Evolutionary conservation across 2,113 vertebrate genomes (phyloP), one percentile per base, ranked within the genome.

Genomic region (Natator depressus): DNA sequence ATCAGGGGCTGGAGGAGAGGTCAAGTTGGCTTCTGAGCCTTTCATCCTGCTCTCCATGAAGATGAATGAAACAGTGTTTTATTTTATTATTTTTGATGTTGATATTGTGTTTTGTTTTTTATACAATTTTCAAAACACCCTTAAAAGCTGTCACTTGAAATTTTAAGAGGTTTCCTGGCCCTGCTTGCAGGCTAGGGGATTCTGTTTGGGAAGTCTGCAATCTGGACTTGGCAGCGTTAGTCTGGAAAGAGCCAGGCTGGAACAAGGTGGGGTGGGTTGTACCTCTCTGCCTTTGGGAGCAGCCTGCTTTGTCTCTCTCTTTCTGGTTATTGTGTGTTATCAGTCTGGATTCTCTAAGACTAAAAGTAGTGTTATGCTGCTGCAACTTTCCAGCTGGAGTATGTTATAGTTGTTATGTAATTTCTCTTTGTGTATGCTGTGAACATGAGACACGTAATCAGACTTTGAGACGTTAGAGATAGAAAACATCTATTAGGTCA

Each of bases 41-140:
- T 72, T 42, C 22, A 19, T 75, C 38, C 22, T 4, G 17, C 17
- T 2, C 14, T 90, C 2, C 4, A 5, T 0, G 1, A 0, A 4
- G 1, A 3, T 54, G 50, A 93, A 93, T 8, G 8, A 75, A 46
- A 81, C 51, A 7, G 4, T 29, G 1, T n/a, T 88, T 62, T 82
- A 25, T 17, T 89, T 42, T 47, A 5, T 47, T 76, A 80, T 79
- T 17, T 83, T 25, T 16, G 2, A 5, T 82, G 84, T 85, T 35
- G 38, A 6, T 31, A 17, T 42, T 0, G 2, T 5, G 1, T 53
- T 6, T 53, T 53, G 8, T 20, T 20, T 22, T 54, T 54, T 54
- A 27, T 11, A 57, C 55, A 57, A 57, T 57, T 25, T 57, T 57
- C 10, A 57, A 27, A 27, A 57, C 10, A 27, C 62, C 20, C 14